Percentiles rank a stretch among this genome's conserved stretches.
phyloP scores from a whole-genome alignment of 2,113 vertebrate species.

The Nettapus auritus region DNA sequence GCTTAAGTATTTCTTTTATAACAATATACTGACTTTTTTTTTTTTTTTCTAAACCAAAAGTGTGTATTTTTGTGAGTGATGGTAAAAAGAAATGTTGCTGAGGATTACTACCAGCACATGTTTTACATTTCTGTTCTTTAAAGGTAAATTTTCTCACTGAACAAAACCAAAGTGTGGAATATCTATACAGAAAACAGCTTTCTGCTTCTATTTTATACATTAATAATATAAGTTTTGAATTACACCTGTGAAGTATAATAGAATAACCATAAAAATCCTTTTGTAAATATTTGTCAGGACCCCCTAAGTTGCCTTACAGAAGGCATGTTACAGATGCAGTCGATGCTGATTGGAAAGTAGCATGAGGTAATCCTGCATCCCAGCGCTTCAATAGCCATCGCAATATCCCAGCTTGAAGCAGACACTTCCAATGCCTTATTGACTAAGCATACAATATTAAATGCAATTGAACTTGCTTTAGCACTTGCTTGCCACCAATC shows the following conservation, averaged over 20 bases:
- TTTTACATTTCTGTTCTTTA: background rate
- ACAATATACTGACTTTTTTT: background rate
- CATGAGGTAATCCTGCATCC: background rate
- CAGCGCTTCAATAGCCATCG: background rate
- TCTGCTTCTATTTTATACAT: slow-evolving; percentile 6
- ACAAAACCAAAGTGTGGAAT: background rate
- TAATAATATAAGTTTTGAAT: slow-evolving; percentile 37
- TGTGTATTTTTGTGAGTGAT: background rate
- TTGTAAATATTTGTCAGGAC: background rate
- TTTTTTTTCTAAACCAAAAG: background rate
- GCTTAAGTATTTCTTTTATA: background rate
- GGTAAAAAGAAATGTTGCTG: background rate
- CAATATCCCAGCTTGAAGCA: background rate
- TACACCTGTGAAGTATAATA: background rate
- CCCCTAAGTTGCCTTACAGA: background rate
- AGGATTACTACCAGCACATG: background rate
- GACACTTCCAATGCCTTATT: background rate
- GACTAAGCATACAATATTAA: background rate
- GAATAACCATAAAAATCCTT: slow-evolving; percentile 20
- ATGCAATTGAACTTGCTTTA: background rate
- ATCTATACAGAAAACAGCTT: background rate
- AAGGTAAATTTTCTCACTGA: background rate
- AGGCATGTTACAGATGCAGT: background rate
- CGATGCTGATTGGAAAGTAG: background rate
- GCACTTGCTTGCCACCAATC: slow-evolving; percentile 7